Percentiles rank a stretch among this genome's conserved stretches.
Evolutionary conservation across 1,140 invertebrate species (phyloP).

Genomic region (Neuroterus valhalla): DNA sequence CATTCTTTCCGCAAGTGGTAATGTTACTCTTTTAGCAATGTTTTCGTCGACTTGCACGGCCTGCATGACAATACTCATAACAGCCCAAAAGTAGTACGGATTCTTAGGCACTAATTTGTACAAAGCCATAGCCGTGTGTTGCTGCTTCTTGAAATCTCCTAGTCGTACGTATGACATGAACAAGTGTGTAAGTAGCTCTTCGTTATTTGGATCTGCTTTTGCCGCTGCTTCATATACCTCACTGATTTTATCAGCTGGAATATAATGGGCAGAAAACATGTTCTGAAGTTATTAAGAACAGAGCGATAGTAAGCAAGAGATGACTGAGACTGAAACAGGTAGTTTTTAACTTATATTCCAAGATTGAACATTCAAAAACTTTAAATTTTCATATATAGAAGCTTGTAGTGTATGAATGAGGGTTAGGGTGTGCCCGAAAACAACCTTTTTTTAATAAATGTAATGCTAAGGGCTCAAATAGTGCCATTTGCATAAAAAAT

Average conservation of each 20-base stretch:
- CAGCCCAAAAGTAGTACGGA: conserved; percentile 98
- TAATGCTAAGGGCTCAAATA: too few species aligned
- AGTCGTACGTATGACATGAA: conserved; percentile 97
- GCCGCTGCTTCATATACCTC: conserved; percentile 92
- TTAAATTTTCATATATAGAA: background rate
- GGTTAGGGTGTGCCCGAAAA: too few species aligned
- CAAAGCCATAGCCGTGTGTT: conserved; percentile 89
- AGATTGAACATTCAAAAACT: background rate
- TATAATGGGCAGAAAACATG: conserved; percentile 33
- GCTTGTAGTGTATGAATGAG: too few species aligned
- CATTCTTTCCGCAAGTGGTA: conserved; percentile 91
- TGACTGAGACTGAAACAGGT: background rate
- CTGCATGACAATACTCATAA: conserved; percentile 97
- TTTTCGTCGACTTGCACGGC: conserved; percentile 75
- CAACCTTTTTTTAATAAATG: too few species aligned
- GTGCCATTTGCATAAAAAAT: too few species aligned
- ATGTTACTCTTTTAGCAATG: conserved; percentile 69
- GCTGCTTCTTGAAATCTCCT: conserved; percentile 93
- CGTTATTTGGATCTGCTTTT: conserved; percentile 89
- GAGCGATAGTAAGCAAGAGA: background rate
- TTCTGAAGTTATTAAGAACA: background rate
- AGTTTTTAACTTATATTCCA: background rate
- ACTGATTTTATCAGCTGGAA: conserved; percentile 90
- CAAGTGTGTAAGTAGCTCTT: conserved; percentile 93
- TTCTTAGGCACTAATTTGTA: conserved; percentile 95